Evolutionary conservation across 2,888 invertebrate genomes (phyloP), one percentile per base, ranked within the genome.

Genomic region (Octodonta nipae): DNA sequence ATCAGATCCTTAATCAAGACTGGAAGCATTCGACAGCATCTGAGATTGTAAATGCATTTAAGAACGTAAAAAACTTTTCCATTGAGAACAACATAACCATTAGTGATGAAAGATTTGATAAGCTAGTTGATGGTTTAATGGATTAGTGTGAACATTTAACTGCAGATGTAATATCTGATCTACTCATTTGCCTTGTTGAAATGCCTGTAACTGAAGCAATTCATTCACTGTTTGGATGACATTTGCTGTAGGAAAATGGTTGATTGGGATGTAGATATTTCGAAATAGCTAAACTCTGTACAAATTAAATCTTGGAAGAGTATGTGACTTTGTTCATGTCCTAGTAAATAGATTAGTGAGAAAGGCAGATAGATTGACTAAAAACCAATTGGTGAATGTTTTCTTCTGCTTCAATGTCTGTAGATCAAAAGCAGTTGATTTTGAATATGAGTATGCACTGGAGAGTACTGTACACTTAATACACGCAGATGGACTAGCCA

Each of bases 351-450:
- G 67, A 51, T 43, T 76, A 4, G 61, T 70, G 1, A 58, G 60
- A n/a, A 75, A 70, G 53, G 61, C 73, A 8, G 61, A 67, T n/a
- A 64, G 63, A 28, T 54, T 85, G 38, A 67, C 67, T 3, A 66
- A 73, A 2, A 60, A 67, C 29, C 71, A 82, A 48, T 51, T 82
- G 30, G 69, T 84, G 0, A 75, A 78, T 46, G 64, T 71, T 17
- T 65, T 79, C 60, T 83, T 81, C 55, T 71, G 70, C 45, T 60
- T 77, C 42, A 78, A 78, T 49, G 45, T 75, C 3, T 55, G 65
- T 37, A 65, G 82, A 28, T 68, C 59, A 35, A 54, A 69, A 4
- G 56, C 69, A 5, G 57, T 70, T 36, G 70, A 76, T 62, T 76
- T 77, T 43, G 75, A 78, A 44, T 64, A 78, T 32, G 80, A 84